These are phyloP conservation scores for Palloptera scutellata DNA, from an alignment of 2,888 invertebrate species.

Conservation along the genomic window DNA sequence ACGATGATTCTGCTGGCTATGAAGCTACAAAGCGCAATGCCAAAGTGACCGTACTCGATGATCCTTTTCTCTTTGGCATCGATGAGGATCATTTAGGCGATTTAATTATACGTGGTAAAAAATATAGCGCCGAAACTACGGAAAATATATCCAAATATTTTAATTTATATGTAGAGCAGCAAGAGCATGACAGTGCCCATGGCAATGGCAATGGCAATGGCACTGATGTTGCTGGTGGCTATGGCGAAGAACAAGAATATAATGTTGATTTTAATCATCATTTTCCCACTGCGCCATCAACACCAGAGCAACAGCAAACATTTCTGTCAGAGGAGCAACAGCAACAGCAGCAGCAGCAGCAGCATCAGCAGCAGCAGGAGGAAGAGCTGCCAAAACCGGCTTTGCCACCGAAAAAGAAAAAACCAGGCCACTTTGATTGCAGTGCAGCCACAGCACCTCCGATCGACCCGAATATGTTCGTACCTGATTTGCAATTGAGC, in stretches of 20 bases:
- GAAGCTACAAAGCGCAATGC: conserved; percentile 58
- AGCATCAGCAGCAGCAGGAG: neutral
- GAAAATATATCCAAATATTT: conserved; percentile 59
- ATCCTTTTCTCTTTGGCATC: conserved; percentile 63
- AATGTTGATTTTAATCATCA: conserved; percentile 43
- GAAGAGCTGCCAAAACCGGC: conserved; percentile 50
- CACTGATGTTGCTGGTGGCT: conserved; percentile 22
- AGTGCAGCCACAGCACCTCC: conserved; percentile 36
- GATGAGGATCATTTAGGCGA: conserved; percentile 59
- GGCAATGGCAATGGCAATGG: conserved; percentile 31
- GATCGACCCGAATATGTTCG: no score
- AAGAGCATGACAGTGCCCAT: conserved; percentile 17
- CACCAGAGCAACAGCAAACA: conserved; percentile 23
- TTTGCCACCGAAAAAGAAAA: conserved; percentile 56
- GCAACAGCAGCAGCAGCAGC: neutral
- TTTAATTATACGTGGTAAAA: conserved; percentile 48
- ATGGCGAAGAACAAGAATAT: conserved; percentile 33
- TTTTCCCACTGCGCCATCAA: conserved; percentile 33
- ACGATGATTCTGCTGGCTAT: neutral
- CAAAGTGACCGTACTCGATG: conserved; percentile 63
- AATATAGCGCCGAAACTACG: conserved; percentile 41
- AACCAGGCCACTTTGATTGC: conserved; percentile 30
- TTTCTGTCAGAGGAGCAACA: no score
- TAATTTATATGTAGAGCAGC: conserved; percentile 45
- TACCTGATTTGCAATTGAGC: conserved; percentile 52